phyloP scores from a whole-genome alignment of 2,113 vertebrate genomes.

The Chloropsis hardwickii region DNA sequence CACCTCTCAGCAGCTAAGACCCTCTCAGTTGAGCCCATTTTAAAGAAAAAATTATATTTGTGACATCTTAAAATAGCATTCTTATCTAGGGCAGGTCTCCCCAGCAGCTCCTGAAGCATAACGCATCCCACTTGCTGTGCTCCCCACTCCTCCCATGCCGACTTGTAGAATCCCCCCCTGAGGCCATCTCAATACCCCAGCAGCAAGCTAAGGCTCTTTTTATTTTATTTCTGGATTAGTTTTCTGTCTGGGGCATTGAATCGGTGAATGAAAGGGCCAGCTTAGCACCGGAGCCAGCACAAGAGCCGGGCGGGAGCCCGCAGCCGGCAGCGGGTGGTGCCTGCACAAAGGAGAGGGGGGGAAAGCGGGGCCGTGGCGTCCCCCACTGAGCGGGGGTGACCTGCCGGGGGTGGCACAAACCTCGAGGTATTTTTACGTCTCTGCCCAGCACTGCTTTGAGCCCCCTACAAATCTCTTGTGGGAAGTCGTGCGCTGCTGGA shows the following conservation, averaged over 20 bases:
- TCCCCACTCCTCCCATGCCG: not conserved
- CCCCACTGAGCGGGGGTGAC: not conserved
- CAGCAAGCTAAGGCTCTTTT: not conserved
- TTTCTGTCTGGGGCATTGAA: conserved; percentile 29
- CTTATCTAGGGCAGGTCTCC: not conserved
- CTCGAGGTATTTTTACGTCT: not conserved
- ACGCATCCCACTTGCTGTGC: not conserved
- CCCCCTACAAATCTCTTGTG: not conserved
- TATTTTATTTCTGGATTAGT: not conserved
- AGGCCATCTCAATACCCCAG: conserved; percentile 1
- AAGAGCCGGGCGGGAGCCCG: not conserved
- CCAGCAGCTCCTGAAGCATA: not conserved
- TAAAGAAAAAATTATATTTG: not conserved
- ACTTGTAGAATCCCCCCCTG: not conserved
- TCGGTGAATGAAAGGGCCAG: not conserved
- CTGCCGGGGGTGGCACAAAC: not conserved
- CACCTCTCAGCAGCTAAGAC: not conserved
- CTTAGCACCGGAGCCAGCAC: not conserved
- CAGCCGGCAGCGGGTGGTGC: not conserved
- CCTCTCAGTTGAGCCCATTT: not conserved
- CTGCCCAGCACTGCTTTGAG: not conserved
- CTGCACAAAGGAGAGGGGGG: not conserved
- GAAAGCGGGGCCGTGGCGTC: not conserved
- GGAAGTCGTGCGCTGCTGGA: not conserved
- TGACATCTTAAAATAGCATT: not conserved